A percentile compares a stretch with the other conserved stretches of the same genome.
These are phyloP conservation scores for Desmodus rotundus DNA, from an alignment of 2,113 vertebrate species.

Conservation along the genomic window DNA sequence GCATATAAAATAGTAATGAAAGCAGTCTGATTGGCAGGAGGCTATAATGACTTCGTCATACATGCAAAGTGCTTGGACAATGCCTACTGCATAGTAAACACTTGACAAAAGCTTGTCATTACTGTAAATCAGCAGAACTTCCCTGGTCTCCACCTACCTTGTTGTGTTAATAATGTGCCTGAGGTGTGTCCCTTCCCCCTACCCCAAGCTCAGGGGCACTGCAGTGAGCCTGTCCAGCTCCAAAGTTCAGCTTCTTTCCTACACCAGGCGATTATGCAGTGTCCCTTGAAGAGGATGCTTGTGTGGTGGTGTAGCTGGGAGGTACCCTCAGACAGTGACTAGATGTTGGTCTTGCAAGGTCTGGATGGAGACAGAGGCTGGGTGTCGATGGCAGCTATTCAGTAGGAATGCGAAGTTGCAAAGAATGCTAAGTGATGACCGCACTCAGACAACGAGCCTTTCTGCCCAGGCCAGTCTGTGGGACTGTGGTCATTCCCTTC, in stretches of 20 bases:
- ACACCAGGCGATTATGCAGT: not conserved
- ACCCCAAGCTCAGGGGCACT: not conserved
- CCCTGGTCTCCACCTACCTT: not conserved
- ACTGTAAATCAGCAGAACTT: not conserved
- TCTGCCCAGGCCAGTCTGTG: not conserved
- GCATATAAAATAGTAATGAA: not conserved
- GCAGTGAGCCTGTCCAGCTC: not conserved
- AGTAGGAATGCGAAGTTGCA: not conserved
- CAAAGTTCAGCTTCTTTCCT: not conserved
- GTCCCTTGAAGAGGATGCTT: not conserved
- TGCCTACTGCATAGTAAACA: not conserved
- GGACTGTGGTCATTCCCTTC: not conserved
- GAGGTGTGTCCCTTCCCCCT: not conserved
- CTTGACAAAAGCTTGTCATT: not conserved
- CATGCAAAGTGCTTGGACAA: not conserved
- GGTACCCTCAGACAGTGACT: not conserved
- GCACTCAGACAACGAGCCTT: not conserved
- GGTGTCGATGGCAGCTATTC: not conserved
- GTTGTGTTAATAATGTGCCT: not conserved
- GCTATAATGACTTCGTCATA: not conserved
- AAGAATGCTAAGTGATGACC: not conserved
- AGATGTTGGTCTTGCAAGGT: not conserved
- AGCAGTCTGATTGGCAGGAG: not conserved
- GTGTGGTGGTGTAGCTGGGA: not conserved
- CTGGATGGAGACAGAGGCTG: not conserved